Percentiles rank a stretch among this genome's conserved stretches.
phyloP scores from a whole-genome alignment of 2,888 invertebrate genomes.

The Brachypterus glaber region DNA sequence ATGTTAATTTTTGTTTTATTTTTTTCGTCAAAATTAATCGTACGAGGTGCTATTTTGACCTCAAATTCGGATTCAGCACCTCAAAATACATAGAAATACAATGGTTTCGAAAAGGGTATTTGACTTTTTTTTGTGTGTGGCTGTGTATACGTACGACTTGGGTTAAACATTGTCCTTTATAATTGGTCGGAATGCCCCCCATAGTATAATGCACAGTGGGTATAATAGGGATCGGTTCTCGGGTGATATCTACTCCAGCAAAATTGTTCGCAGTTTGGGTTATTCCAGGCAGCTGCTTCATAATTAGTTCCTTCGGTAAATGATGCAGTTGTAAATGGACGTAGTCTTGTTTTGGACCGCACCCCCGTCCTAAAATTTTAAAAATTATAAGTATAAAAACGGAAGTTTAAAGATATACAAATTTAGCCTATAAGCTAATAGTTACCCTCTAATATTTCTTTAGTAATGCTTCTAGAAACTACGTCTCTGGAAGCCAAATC shows the following conservation, averaged over 20 bases:
- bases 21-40: no score
- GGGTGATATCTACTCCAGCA: conserved; percentile 55
- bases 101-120: no score
- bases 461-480: conserved; percentile 89
- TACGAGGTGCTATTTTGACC: no score
- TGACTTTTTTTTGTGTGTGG: no score
- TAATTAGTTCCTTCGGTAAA: conserved; percentile 49
- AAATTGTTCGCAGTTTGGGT: conserved; percentile 56
- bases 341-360: conserved; percentile 54
- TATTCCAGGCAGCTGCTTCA: conserved; percentile 46
- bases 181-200: conserved; percentile 61
- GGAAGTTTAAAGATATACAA: background rate
- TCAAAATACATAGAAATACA: no score
- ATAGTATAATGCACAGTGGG: conserved; percentile 65
- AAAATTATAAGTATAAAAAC: background rate
- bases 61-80: no score
- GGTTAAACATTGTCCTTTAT: conserved; percentile 50
- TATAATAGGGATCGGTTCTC: conserved; percentile 56
- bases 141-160: conserved; percentile 29
- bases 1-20: no score
- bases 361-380: conserved; percentile 38
- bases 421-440: conserved; percentile 42
- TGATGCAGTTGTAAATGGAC: conserved; percentile 53
- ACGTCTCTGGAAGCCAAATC: conserved; percentile 95
- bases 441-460: conserved; percentile 74